Evolutionary conservation across 2,888 invertebrate species (phyloP), one percentile per base, ranked within the genome.

Genomic region (Latrodectus hesperus): DNA sequence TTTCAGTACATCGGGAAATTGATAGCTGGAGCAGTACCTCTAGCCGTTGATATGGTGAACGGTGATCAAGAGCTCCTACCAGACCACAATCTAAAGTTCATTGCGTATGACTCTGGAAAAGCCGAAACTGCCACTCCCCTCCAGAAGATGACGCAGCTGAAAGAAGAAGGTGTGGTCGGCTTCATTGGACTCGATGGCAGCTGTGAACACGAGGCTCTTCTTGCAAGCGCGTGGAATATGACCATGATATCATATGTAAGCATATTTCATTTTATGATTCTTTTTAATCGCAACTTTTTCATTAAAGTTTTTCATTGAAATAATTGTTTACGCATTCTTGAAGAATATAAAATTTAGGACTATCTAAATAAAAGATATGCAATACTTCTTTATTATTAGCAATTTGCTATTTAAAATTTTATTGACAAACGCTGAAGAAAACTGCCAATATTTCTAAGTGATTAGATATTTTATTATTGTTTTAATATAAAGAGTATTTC

Each of bases 121-220:
- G 83, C 89, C 0, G 89, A 90, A 68, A 88, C 86, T 11, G 75
- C 88, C 9, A 26, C 70, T 17, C 89, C 90, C 17, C 90, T 91
- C 38, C 79, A 85, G n/a, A 89, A 91, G 49, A 91, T 93, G 90
- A 92, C 92, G 3, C 90, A 91, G 55, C 91, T 91, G 90, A 92
- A 92, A 91, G 90, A 91, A 52, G 85, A 91, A 38, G 96, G 96
- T 4, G 92, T 92, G 6, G 90, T 91, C 9, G 93, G 92, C 0
- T 93, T 93, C 90, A 92, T 93, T 68, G 93, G 93, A 5, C 92
- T 92, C 0, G 93, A 93, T 89, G 92, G 92, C 73, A 91, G 91
- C 55, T 93, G 93, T 90, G 92, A 91, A 73, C 91, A 92, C 0
- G 93, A 93, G 84, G 93, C 93, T 6, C 90, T 92, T 60, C 91